Percentiles rank a stretch among this genome's conserved stretches.
These are phyloP conservation scores for Atta cephalotes DNA, from an alignment of 1,140 invertebrate genomes.

Conservation along the genomic window DNA sequence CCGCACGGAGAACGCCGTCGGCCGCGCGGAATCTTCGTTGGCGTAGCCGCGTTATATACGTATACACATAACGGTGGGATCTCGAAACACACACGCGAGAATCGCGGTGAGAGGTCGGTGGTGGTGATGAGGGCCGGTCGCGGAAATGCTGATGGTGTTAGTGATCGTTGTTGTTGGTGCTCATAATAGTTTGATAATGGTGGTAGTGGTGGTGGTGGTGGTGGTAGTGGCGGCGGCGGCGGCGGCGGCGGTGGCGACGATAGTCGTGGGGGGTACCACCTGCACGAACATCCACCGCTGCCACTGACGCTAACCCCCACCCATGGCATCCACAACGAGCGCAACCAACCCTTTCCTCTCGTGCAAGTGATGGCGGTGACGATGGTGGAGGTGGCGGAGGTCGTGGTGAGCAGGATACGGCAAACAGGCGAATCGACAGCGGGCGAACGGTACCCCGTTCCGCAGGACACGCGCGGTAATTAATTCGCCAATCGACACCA, in stretches of 20 bases:
- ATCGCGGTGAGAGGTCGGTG: not conserved
- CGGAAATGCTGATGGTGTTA: not conserved
- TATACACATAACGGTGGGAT: not conserved
- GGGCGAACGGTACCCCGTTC: conserved; percentile 22
- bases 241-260: not conserved
- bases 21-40: conserved; percentile 43
- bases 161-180: not conserved
- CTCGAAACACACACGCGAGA: conserved; percentile 12
- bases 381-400: not conserved
- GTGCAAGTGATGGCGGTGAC: conserved; percentile 30
- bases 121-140: not conserved
- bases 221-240: not conserved
- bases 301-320: conserved; percentile 59
- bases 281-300: conserved; percentile 57
- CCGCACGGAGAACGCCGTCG: conserved; percentile 41
- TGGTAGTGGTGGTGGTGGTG: not conserved
- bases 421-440: conserved; percentile 25
- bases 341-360: conserved; percentile 30
- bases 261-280: conserved; percentile 44
- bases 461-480: conserved; percentile 52
- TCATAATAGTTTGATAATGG: not conserved
- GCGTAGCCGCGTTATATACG: not conserved
- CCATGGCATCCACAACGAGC: not conserved
- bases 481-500: conserved; percentile 54
- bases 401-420: conserved; percentile 32